Evolutionary conservation across 2,797 vertebrate genomes (phyloP).

Genomic region (Coregonus suidteri): DNA sequence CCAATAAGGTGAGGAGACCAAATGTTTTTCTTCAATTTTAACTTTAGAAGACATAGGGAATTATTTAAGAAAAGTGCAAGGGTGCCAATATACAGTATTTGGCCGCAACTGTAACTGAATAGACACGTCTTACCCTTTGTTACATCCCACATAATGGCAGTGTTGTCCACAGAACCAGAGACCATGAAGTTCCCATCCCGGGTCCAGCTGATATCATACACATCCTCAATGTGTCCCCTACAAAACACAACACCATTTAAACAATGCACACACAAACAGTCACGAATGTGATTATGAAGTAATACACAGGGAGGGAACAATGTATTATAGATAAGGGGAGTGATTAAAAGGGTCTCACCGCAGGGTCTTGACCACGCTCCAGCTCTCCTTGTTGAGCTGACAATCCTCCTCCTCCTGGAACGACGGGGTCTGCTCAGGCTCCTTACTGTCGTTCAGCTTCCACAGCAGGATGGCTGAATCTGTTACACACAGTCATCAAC

Average conservation of each 20-base stretch:
- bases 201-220: conserved; percentile 96
- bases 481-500: conserved; percentile 44
- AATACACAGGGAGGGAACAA: not conserved
- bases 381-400: conserved; percentile 95
- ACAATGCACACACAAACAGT: not conserved
- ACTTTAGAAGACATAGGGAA: no score
- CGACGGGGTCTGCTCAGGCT: conserved; percentile 75
- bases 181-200: conserved; percentile 90
- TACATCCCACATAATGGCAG: conserved; percentile 96
- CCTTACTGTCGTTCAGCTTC: conserved; percentile 94
- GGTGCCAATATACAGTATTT: no score
- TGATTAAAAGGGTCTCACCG: conserved; percentile 72
- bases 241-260: not conserved
- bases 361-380: conserved; percentile 90
- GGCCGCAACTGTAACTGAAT: not conserved
- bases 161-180: conserved; percentile 97
- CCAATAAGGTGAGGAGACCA: no score
- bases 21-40: no score
- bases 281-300: not conserved
- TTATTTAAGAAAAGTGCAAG: no score
- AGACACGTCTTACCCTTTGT: conserved; percentile 81
- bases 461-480: conserved; percentile 91
- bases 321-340: not conserved
- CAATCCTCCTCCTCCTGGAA: conserved; percentile 93
- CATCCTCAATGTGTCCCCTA: conserved; percentile 96